These are phyloP conservation scores for Dynastes grantii DNA, from an alignment of 2,888 invertebrate species.

Conservation along the genomic window DNA sequence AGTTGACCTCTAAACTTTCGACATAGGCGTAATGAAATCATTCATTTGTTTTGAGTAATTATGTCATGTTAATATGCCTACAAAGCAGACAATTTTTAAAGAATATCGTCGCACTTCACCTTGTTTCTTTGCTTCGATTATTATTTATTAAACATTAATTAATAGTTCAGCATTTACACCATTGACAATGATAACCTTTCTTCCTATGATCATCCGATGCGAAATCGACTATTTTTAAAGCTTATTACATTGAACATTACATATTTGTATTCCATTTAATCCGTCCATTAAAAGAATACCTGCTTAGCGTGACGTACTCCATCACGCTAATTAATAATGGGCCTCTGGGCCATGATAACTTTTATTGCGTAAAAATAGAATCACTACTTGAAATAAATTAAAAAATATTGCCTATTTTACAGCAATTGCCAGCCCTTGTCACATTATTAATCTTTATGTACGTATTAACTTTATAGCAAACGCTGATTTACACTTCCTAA, in stretches of 20 bases:
- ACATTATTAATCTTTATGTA: background rate
- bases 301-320: background rate
- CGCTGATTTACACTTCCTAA: background rate
- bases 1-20: background rate
- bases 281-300: background rate
- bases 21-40: background rate
- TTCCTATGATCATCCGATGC: background rate
- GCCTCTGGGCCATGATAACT: too few species aligned
- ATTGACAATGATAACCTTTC: background rate
- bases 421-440: background rate
- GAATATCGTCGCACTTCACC: background rate
- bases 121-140: conserved; percentile 3
- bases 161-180: background rate
- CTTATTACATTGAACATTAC: background rate
- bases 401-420: background rate
- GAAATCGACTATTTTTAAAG: background rate
- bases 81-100: background rate
- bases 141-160: conserved; percentile 10
- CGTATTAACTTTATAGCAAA: background rate
- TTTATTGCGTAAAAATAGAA: too few species aligned
- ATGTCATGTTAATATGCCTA: conserved; percentile 1
- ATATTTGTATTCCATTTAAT: conserved; percentile 17
- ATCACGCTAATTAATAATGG: too few species aligned
- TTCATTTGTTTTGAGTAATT: conserved; percentile 1
- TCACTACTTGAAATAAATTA: too few species aligned